Evolutionary conservation across 1,140 invertebrate genomes (phyloP).

Genomic region (Caenorhabditis remanei): DNA sequence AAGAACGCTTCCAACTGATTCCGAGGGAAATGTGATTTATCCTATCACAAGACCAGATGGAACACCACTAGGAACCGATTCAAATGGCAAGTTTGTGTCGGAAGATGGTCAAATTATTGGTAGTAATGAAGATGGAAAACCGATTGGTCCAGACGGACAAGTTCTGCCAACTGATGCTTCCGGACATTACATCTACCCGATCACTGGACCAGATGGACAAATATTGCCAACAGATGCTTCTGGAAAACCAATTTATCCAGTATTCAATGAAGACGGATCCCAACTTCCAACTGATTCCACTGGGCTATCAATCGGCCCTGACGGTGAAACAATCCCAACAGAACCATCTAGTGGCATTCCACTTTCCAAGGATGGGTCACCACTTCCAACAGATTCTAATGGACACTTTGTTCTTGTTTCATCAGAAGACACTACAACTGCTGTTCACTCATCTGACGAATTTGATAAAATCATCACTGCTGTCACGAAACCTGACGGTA

Average conservation of each 20-base stretch:
- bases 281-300: slow-evolving; percentile 53
- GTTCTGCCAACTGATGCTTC: slow-evolving; percentile 61
- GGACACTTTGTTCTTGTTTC: no score
- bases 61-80: no score
- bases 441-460: no score
- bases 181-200: slow-evolving; percentile 55
- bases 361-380: slow-evolving; percentile 4
- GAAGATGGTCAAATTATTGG: no score
- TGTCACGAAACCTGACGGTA: no score
- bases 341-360: slow-evolving; percentile 34
- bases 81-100: no score
- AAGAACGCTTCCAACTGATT: neutral
- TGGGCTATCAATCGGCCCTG: slow-evolving; percentile 36
- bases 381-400: neutral
- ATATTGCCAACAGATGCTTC: slow-evolving; percentile 39
- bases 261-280: slow-evolving; percentile 8
- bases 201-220: slow-evolving; percentile 55
- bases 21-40: slow-evolving; percentile 34
- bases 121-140: slow-evolving; percentile 57
- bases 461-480: no score
- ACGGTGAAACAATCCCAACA: slow-evolving; percentile 49
- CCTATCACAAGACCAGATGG: neutral
- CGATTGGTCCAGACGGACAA: slow-evolving; percentile 61
- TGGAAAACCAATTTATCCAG: slow-evolving; percentile 47
- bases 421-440: no score